Evolutionary conservation across 1,140 invertebrate species (phyloP), one percentile per base, ranked within the genome.

Genomic region (Notospermus geniculatus): DNA sequence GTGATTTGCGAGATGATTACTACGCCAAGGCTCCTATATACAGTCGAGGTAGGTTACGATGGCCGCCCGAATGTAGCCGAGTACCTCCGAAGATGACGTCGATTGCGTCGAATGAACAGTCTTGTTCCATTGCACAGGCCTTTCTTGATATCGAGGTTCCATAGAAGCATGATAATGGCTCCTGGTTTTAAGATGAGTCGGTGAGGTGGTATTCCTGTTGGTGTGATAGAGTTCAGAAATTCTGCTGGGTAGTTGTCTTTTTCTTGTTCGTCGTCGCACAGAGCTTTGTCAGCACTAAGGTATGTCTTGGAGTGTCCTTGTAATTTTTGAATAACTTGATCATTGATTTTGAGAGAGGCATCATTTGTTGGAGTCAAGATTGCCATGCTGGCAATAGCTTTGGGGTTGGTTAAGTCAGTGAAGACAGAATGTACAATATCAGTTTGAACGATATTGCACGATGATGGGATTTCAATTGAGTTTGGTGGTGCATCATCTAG

Each of bases 111-210:
- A 11, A 65, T 66, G 22, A 62, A 59, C 4, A 80, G 62, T 63
- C 78, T 57, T 9, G 78, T 82, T 1, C 81, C 81, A 69, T 82
- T 82, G 61, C 72, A 76, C 0, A 80, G 62, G 54, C 55, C 25
- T 13, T 43, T 11, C 4, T 39, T 59, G 13, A 70, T 53, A 60
- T 76, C 62, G 7, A 82, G 25, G 64, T 83, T 83, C 39, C 80
- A 22, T 1, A 83, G 58, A 7, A 83, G 64, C 61, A 83, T 82
- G 1, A 83, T 60, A 28, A 67, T 62, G 7, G 58, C 25, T 11
- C 77, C 73, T 27, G 67, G 32, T 71, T 82, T 83, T 11, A 83
- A 57, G 19, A 57, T 57, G 7, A 83, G 63, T 59, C 65, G 65
- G 64, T 83, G 80, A n/a, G 74, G 73, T 19, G 82, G 80, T 9